Conservation (phyloP, 2,888 invertebrate genomes). For the Hedya salicella region DNA sequence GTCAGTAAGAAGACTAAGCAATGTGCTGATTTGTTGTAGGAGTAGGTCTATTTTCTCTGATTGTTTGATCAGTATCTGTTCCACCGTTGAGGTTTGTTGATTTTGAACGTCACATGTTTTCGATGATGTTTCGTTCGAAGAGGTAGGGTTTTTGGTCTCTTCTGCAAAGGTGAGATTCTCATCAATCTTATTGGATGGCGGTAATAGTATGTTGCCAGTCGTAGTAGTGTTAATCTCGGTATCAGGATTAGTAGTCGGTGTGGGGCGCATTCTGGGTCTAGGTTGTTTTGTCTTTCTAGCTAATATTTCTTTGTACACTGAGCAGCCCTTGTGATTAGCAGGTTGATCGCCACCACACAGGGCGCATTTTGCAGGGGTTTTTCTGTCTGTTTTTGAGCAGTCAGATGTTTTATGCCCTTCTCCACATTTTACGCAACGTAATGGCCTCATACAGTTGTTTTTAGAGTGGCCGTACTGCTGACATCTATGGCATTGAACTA, state of each 20-base stretch:
- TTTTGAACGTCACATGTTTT: no score
- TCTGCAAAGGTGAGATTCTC: not conserved
- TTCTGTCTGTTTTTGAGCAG: slow-evolving; percentile 44
- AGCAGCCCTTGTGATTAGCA: slow-evolving; percentile 37
- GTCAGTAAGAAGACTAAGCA: slow-evolving; percentile 3
- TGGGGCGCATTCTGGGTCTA: not conserved
- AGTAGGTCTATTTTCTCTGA: slow-evolving; percentile 18
- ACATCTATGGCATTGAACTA: slow-evolving; percentile 48
- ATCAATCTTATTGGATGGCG: not conserved
- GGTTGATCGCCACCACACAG: slow-evolving; percentile 42
- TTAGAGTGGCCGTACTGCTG: slow-evolving; percentile 49
- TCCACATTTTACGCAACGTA: slow-evolving; percentile 48
- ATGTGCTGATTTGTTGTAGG: slow-evolving; percentile 13
- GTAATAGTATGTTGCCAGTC: not conserved
- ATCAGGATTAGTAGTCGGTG: no score
- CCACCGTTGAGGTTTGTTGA: slow-evolving; percentile 1
- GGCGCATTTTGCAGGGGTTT: slow-evolving; percentile 45
- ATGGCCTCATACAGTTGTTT: slow-evolving; percentile 49
- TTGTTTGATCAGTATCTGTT: slow-evolving; percentile 18
- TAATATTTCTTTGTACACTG: slow-evolving; percentile 9
- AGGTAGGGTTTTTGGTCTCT: not conserved
- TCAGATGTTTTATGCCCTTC: slow-evolving; percentile 46
- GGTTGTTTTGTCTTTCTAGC: not conserved
- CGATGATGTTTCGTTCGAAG: no score
- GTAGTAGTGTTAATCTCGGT: not conserved